Evolutionary conservation across 2,113 vertebrate genomes (phyloP).

Genomic region (Odocoileus hemionus): DNA sequence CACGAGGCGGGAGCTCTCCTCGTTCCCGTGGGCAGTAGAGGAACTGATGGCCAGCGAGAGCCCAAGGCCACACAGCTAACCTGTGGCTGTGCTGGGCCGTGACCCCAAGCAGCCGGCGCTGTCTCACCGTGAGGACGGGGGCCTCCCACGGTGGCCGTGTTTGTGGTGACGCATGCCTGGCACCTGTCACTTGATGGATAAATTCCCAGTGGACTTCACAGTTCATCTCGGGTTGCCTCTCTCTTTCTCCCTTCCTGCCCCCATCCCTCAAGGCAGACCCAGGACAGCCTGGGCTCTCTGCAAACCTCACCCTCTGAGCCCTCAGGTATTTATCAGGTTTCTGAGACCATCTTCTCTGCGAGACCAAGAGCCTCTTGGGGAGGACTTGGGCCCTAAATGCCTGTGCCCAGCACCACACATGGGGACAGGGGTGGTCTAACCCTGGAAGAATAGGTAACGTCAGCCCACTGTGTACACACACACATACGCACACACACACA

Average conservation of each 20-base stretch:
- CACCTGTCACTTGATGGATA: background rate
- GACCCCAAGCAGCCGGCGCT: background rate
- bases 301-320: background rate
- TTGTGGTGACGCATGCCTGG: accelerated
- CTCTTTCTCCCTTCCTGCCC: accelerated
- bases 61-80: background rate
- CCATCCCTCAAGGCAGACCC: accelerated
- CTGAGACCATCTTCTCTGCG: accelerated
- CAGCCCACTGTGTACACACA: accelerated
- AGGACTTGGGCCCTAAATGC: too few relatives aligned
- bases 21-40: background rate
- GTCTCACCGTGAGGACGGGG: accelerated
- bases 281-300: accelerated
- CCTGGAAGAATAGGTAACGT: background rate
- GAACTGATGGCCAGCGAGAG: background rate
- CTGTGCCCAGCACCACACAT: background rate
- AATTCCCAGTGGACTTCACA: background rate
- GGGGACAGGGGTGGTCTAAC: background rate
- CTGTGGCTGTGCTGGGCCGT: background rate
- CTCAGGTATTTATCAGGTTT: accelerated
- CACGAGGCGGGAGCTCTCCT: accelerated
- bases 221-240: background rate
- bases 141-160: accelerated
- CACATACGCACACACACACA: accelerated
- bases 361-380: background rate